Conservation (phyloP, 2,888 invertebrate species). For the Aethes cnicana region DNA sequence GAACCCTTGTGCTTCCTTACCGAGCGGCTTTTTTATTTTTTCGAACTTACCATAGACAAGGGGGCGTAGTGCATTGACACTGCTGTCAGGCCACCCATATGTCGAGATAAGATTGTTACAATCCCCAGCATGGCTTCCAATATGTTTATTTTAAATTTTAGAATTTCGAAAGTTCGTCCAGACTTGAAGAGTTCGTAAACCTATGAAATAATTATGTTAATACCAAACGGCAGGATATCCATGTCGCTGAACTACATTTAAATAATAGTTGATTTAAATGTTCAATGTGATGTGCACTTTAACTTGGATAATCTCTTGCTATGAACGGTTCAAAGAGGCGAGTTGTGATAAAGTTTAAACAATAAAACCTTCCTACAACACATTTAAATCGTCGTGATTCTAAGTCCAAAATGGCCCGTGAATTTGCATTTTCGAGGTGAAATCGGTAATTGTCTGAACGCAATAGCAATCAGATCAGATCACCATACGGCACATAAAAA, state of each 20-base stretch:
- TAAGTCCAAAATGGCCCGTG: too few species aligned
- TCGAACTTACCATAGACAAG: constrained; percentile 32
- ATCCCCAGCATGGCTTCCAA: constrained; percentile 38
- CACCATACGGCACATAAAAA: constrained; percentile 3
- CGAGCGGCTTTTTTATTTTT: constrained; percentile 20
- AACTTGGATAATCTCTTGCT: constrained; percentile 20
- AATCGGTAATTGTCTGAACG: not conserved
- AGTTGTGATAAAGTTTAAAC: too few species aligned
- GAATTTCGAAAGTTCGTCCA: constrained; percentile 15
- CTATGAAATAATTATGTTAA: constrained; percentile 12
- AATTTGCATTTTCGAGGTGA: too few species aligned
- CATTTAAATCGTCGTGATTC: too few species aligned
- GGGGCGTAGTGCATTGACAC: constrained; percentile 60
- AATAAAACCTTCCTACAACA: too few species aligned
- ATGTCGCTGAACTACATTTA: constrained; percentile 28
- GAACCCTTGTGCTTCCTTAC: constrained; percentile 17
- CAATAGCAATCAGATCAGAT: not conserved
- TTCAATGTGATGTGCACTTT: constrained; percentile 16
- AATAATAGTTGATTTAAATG: constrained; percentile 28
- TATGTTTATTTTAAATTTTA: constrained; percentile 39
- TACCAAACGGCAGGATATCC: constrained; percentile 23
- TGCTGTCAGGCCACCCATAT: constrained; percentile 47
- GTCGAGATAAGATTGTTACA: constrained; percentile 50
- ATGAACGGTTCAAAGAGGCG: constrained; percentile 4
- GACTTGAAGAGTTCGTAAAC: not conserved